These are phyloP conservation scores for Etheostoma perlongum DNA, from an alignment of 2,797 vertebrate genomes.

Conservation along the genomic window DNA sequence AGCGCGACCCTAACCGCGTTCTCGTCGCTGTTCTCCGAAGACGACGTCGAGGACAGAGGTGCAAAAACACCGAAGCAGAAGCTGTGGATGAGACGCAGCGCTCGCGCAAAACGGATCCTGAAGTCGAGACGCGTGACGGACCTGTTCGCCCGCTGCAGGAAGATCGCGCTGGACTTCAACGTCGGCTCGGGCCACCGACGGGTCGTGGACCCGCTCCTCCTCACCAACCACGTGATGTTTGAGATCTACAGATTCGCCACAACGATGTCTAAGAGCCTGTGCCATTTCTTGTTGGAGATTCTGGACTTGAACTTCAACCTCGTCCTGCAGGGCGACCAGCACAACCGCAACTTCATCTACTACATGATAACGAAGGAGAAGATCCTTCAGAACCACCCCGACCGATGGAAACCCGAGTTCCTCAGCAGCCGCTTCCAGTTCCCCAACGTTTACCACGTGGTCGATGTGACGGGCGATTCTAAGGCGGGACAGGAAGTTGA, in stretches of 20 bases:
- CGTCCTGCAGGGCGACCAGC: background rate
- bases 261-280: slow-evolving; percentile 7
- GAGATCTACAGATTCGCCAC: slow-evolving; percentile 51
- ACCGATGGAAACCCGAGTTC: background rate
- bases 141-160: slow-evolving; percentile 35
- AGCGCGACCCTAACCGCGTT: accelerated
- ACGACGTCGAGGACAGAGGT: background rate
- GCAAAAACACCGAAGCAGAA: slow-evolving; percentile 4
- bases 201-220: background rate
- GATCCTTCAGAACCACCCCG: background rate
- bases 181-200: background rate
- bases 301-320: slow-evolving; percentile 42
- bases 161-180: slow-evolving; percentile 45
- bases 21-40: slow-evolving; percentile 6
- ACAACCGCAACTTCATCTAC: slow-evolving; percentile 3
- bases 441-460: slow-evolving; percentile 11
- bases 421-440: slow-evolving; percentile 30
- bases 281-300: slow-evolving; percentile 35
- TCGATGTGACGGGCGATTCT: background rate
- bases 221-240: slow-evolving; percentile 48
- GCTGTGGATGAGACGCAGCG: slow-evolving; percentile 33
- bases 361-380: slow-evolving; percentile 29
- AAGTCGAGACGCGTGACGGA: background rate
- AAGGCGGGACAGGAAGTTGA: background rate
- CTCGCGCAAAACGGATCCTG: slow-evolving; percentile 39